A percentile compares a stretch with the other conserved stretches of the same genome.
Evolutionary conservation across 2,888 invertebrate species (phyloP).

Genomic region (Platycheirus albimanus): DNA sequence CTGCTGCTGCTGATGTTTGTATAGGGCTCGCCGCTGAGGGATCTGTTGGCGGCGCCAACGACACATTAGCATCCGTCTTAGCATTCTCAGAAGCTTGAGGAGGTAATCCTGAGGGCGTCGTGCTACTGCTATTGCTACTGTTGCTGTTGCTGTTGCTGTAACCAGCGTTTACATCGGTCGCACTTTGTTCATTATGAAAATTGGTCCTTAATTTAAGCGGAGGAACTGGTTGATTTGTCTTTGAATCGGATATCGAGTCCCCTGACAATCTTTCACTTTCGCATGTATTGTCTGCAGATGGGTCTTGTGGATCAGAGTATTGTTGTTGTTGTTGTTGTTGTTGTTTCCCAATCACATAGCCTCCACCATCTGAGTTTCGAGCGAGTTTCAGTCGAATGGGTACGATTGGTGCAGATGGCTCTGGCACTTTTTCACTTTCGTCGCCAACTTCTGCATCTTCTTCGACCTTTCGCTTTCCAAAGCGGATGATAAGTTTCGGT

Average conservation of each 20-base stretch:
- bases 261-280: slow-evolving; percentile 45
- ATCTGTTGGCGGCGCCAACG: slow-evolving; percentile 75
- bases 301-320: slow-evolving; percentile 21
- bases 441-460: slow-evolving; percentile 75
- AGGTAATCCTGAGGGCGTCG: slow-evolving; percentile 58
- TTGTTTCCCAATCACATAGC: slow-evolving; percentile 81
- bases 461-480: slow-evolving; percentile 83
- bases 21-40: slow-evolving; percentile 34
- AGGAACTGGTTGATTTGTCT: slow-evolving; percentile 69
- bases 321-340: slow-evolving; percentile 61
- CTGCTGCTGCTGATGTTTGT: slow-evolving; percentile 73
- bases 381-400: slow-evolving; percentile 93
- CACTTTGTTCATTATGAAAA: slow-evolving; percentile 68
- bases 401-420: slow-evolving; percentile 83
- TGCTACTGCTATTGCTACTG: slow-evolving; percentile 63
- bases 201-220: slow-evolving; percentile 72
- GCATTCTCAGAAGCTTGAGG: slow-evolving; percentile 85
- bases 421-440: slow-evolving; percentile 29
- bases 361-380: slow-evolving; percentile 90
- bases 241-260: slow-evolving; percentile 34
- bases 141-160: slow-evolving; percentile 67
- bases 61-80: slow-evolving; percentile 87
- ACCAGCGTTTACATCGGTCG: slow-evolving; percentile 60
- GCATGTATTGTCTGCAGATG: slow-evolving; percentile 17
- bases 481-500: slow-evolving; percentile 90